These are phyloP conservation scores for Dendrolimus pini DNA, from an alignment of 2,888 invertebrate species.

Conservation along the genomic window DNA sequence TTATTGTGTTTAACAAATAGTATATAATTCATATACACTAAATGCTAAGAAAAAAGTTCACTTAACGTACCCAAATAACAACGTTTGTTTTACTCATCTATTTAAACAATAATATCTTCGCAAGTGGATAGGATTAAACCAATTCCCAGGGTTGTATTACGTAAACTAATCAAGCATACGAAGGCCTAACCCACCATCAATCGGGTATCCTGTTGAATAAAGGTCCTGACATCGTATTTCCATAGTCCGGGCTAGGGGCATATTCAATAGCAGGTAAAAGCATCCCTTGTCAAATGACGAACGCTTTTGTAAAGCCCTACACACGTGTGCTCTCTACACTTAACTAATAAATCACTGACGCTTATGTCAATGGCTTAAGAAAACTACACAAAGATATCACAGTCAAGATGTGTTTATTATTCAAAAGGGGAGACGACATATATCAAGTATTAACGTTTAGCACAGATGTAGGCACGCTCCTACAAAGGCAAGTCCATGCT, in stretches of 20 bases:
- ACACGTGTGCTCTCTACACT: slow-evolving; percentile 44
- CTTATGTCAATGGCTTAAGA: slow-evolving; percentile 28
- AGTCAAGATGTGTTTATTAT: neutral
- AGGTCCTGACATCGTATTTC: slow-evolving; percentile 46
- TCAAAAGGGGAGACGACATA: neutral
- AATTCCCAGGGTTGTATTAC: slow-evolving; percentile 19
- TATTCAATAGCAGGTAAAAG: slow-evolving; percentile 61
- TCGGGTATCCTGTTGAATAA: slow-evolving; percentile 51
- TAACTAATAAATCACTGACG: slow-evolving; percentile 52
- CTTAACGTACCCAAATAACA: too few species aligned
- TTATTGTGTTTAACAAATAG: too few species aligned
- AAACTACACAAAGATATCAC: neutral
- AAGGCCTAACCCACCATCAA: slow-evolving; percentile 39
- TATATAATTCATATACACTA: too few species aligned
- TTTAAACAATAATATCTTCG: too few species aligned
- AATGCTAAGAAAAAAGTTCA: too few species aligned
- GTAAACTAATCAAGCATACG: slow-evolving; percentile 43
- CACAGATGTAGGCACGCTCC: too few species aligned
- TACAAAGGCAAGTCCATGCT: too few species aligned
- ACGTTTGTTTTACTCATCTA: too few species aligned
- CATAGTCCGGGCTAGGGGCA: slow-evolving; percentile 24
- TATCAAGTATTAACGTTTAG: too few species aligned
- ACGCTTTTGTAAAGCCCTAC: slow-evolving; percentile 27
- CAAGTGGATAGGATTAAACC: neutral
- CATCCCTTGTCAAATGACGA: slow-evolving; percentile 54